These are phyloP conservation scores for Antidorcas marsupialis DNA, from an alignment of 2,113 vertebrate species.

Conservation along the genomic window DNA sequence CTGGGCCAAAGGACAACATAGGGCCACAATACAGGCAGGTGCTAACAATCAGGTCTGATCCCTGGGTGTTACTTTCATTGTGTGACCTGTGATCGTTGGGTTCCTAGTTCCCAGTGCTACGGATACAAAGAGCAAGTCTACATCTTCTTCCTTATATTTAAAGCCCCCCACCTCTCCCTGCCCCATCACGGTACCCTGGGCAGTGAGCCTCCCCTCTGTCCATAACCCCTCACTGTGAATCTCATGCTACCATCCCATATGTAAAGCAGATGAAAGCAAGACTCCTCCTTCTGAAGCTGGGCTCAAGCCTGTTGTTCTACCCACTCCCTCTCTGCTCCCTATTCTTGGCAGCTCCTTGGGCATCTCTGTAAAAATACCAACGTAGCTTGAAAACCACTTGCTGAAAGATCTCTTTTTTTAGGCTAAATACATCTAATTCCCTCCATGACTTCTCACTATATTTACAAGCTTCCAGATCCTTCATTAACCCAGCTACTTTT, in stretches of 20 bases:
- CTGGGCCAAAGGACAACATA: too few relatives aligned
- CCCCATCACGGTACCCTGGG: not conserved
- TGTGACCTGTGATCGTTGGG: not conserved
- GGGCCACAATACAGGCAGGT: not conserved
- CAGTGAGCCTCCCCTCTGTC: not conserved
- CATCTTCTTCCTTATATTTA: not conserved
- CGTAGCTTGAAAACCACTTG: not conserved
- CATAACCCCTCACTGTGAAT: not conserved
- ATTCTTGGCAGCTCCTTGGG: not conserved
- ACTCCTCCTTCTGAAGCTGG: not conserved
- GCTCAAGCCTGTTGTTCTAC: not conserved
- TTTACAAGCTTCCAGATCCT: not conserved
- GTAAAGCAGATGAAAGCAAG: not conserved
- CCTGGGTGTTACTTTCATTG: not conserved
- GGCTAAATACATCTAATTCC: not conserved
- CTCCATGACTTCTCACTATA: not conserved
- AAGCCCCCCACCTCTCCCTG: not conserved
- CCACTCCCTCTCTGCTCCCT: not conserved
- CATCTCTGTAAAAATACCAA: not conserved
- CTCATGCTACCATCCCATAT: not conserved
- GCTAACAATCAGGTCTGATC: not conserved
- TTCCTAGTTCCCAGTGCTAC: not conserved
- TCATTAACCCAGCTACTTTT: not conserved
- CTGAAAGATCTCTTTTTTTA: not conserved
- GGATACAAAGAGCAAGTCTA: not conserved